Conservation (phyloP, 2,888 invertebrate genomes). For the Poecilus cupreus region DNA sequence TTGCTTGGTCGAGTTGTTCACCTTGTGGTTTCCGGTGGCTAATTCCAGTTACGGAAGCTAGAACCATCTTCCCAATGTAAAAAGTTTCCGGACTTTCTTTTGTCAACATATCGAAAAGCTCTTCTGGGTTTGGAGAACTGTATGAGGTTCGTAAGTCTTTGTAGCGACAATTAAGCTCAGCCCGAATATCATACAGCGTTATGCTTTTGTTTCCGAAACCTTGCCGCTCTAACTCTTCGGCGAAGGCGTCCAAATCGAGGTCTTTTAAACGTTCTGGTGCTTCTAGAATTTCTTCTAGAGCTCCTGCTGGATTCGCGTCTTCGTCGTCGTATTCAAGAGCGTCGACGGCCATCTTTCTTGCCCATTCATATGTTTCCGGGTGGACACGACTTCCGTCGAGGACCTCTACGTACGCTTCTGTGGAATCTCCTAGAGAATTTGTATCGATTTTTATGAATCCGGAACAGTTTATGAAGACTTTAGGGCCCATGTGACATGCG, state of each 20-base stretch:
- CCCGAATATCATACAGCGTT: conserved; percentile 96
- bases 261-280: conserved; percentile 96
- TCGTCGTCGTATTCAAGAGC: conserved; percentile 99
- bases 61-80: conserved; percentile 90
- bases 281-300: conserved; percentile 97
- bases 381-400: conserved; percentile 98
- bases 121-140: conserved; percentile 87
- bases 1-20: conserved; percentile 95
- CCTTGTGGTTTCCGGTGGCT: conserved; percentile 91
- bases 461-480: conserved; percentile 96
- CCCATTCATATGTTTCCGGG: conserved; percentile 99
- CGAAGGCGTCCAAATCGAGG: conserved; percentile 98
- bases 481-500: conserved; percentile 97
- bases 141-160: conserved; percentile 91
- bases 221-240: conserved; percentile 95
- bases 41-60: conserved; percentile 88
- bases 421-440: conserved; percentile 93
- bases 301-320: conserved; percentile 96
- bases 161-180: conserved; percentile 94
- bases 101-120: conserved; percentile 94
- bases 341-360: conserved; percentile 99
- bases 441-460: conserved; percentile 99
- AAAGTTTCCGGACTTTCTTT: conserved; percentile 97
- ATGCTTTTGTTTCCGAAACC: conserved; percentile 88
- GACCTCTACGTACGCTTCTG: conserved; percentile 96